A percentile compares a stretch with the other conserved stretches of the same genome.
phyloP scores from a whole-genome alignment of 2,113 vertebrate species.

The Naja naja region DNA sequence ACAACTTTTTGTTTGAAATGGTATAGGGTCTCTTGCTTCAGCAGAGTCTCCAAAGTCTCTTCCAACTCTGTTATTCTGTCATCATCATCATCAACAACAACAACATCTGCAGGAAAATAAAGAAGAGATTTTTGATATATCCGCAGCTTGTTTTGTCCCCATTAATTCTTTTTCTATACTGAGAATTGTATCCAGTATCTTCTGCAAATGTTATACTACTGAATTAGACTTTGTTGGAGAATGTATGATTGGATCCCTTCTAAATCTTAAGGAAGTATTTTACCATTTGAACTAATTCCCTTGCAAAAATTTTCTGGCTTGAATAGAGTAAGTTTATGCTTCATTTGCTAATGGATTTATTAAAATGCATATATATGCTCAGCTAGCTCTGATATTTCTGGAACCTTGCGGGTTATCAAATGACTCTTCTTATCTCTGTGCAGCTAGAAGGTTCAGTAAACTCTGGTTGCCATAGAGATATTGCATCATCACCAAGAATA shows the following conservation, averaged over 20 bases:
- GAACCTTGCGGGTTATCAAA: neutral
- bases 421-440: neutral
- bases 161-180: neutral
- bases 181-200: neutral
- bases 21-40: neutral
- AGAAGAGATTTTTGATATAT: neutral
- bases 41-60: neutral
- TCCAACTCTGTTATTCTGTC: neutral
- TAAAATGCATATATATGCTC: neutral
- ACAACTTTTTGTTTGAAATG: neutral
- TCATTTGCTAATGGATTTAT: neutral
- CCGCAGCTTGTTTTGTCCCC: neutral
- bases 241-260: neutral
- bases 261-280: neutral
- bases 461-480: neutral
- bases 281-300: neutral
- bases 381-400: neutral
- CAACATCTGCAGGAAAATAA: neutral
- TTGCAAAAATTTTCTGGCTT: neutral
- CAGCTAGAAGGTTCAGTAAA: neutral
- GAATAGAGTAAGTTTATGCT: neutral
- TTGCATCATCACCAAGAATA: neutral
- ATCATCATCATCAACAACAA: neutral
- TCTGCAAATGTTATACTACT: neutral
- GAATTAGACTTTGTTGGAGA: neutral